A percentile compares a stretch with the other conserved stretches of the same genome.
Evolutionary conservation across 2,797 vertebrate genomes (phyloP).

Genomic region (Dryobates pubescens): DNA sequence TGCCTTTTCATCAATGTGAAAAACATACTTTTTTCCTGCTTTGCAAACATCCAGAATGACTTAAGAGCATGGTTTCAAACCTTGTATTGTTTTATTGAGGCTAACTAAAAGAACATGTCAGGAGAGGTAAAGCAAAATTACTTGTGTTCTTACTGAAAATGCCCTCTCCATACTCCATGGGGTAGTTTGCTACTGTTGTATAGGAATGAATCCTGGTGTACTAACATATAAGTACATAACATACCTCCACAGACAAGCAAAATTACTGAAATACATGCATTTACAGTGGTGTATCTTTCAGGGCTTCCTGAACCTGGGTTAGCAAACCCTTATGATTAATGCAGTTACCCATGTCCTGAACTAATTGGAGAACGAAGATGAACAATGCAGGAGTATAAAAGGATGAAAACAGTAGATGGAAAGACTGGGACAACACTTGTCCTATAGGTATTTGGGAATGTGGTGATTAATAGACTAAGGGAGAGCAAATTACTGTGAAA

Average conservation of each 20-base stretch:
- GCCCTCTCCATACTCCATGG: rapidly evolving
- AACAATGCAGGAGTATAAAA: background rate
- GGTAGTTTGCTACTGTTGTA: background rate
- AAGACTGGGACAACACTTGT: background rate
- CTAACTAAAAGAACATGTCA: background rate
- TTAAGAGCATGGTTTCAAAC: background rate
- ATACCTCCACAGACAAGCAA: background rate
- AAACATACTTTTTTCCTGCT: background rate
- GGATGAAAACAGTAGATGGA: background rate
- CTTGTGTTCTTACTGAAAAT: background rate
- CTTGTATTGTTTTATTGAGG: background rate
- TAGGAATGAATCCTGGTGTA: background rate
- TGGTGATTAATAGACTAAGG: background rate
- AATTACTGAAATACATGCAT: background rate
- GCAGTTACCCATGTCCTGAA: background rate
- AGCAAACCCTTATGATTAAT: background rate
- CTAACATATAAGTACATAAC: background rate
- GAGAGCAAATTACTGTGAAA: background rate
- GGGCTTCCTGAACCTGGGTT: background rate
- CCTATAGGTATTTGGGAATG: background rate
- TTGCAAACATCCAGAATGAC: background rate
- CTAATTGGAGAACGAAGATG: background rate
- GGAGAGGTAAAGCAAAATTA: background rate
- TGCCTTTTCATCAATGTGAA: background rate
- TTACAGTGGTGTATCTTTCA: background rate